Evolutionary conservation across 2,797 vertebrate species (phyloP).

Genomic region (Platyrinchus mystaceus): DNA sequence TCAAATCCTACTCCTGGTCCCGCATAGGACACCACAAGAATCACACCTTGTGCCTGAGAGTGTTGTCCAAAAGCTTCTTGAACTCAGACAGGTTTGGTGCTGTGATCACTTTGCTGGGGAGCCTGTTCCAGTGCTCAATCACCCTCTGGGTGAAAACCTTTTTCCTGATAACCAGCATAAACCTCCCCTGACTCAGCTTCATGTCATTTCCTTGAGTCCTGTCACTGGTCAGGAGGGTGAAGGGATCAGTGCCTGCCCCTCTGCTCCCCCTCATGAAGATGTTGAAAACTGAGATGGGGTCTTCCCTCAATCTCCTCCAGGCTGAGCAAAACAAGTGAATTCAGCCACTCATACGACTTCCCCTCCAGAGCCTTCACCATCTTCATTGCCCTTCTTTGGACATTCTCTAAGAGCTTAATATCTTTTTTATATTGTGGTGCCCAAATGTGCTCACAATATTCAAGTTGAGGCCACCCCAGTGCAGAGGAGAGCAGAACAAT

Average conservation of each 20-base stretch:
- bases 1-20: background rate
- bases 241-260: background rate
- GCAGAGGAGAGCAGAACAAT: background rate
- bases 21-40: background rate
- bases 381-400: background rate
- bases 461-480: rapidly evolving
- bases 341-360: rapidly evolving
- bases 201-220: background rate
- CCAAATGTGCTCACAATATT: background rate
- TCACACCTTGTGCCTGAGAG: background rate
- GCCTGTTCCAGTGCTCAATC: background rate
- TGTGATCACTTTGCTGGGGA: background rate
- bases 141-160: background rate
- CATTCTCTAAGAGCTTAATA: background rate
- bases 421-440: rapidly evolving
- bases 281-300: rapidly evolving
- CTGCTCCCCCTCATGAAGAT: rapidly evolving
- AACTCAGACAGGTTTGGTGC: background rate
- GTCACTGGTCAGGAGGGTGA: background rate
- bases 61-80: background rate
- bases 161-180: background rate
- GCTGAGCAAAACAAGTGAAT: background rate
- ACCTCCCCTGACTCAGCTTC: background rate
- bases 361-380: background rate
- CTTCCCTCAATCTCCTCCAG: background rate